These are phyloP conservation scores for Euproctis similis DNA, from an alignment of 2,888 invertebrate genomes.

Conservation along the genomic window DNA sequence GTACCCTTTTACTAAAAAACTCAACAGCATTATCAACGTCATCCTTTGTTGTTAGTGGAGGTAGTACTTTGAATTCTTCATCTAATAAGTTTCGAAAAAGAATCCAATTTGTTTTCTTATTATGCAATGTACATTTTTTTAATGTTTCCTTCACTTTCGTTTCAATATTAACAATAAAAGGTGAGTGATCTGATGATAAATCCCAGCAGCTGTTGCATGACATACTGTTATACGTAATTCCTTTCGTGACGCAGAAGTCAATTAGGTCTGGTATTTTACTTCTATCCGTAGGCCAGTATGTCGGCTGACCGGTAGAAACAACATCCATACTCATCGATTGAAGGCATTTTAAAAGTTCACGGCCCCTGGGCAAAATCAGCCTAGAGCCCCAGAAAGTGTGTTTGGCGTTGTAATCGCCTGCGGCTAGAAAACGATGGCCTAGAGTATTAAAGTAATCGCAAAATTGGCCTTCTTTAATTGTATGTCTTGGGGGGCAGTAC, in stretches of 20 bases:
- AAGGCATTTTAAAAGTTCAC: conserved; percentile 3
- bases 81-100: not conserved
- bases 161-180: conserved; percentile 3
- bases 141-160: too few relatives aligned
- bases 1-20: too few relatives aligned
- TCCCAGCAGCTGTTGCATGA: conserved; percentile 5
- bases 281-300: too few relatives aligned
- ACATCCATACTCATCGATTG: conserved; percentile 1
- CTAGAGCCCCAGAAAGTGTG: too few relatives aligned
- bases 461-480: not conserved
- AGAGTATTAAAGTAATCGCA: not conserved
- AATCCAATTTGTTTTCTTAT: conserved; percentile 8
- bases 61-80: not conserved
- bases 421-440: not conserved
- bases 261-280: conserved; percentile 1
- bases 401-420: too few relatives aligned
- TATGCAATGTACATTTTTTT: conserved; percentile 6
- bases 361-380: too few relatives aligned
- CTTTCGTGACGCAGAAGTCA: conserved; percentile 6
- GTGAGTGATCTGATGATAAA: conserved; percentile 9
- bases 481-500: conserved; percentile 7
- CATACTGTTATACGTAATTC: conserved; percentile 4
- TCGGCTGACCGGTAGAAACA: conserved; percentile 9
- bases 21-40: too few relatives aligned
- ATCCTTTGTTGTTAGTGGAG: conserved; percentile 2